A percentile compares a stretch with the other conserved stretches of the same genome.
Evolutionary conservation across 2,113 vertebrate species (phyloP).

Genomic region (Oceanites oceanicus): DNA sequence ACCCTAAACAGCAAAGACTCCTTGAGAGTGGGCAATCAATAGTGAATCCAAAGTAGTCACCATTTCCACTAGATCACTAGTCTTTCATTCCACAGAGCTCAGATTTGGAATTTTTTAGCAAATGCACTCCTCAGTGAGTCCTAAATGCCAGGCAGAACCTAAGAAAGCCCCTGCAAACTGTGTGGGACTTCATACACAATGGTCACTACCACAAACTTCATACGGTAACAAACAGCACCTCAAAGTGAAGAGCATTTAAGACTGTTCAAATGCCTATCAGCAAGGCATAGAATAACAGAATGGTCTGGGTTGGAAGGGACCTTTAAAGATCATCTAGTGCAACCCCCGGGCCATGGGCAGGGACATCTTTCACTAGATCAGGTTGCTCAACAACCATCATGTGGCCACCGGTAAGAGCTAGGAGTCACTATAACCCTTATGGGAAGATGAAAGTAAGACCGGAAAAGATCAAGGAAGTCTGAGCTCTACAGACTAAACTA

Average conservation of each 20-base stretch:
- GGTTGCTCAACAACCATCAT: not conserved
- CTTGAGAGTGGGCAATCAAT: not conserved
- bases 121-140: not conserved
- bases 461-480: not conserved
- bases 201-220: not conserved
- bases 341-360: fast-evolving
- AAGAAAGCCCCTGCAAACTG: not conserved
- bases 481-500: conserved; percentile 26
- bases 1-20: not conserved
- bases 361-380: not conserved
- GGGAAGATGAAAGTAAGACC: not conserved
- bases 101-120: not conserved
- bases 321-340: not conserved
- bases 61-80: not conserved
- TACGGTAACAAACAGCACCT: not conserved
- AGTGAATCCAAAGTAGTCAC: not conserved
- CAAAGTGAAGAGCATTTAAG: not conserved
- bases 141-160: not conserved
- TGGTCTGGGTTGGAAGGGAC: not conserved
- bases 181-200: not conserved
- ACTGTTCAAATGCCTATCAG: not conserved
- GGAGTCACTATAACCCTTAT: not conserved
- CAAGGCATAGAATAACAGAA: not conserved
- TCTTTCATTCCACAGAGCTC: not conserved
- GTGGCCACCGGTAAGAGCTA: not conserved